Base-by-base conservation (phyloP, 1,140 invertebrate species). In the Diabrotica undecimpunctata region DNA sequence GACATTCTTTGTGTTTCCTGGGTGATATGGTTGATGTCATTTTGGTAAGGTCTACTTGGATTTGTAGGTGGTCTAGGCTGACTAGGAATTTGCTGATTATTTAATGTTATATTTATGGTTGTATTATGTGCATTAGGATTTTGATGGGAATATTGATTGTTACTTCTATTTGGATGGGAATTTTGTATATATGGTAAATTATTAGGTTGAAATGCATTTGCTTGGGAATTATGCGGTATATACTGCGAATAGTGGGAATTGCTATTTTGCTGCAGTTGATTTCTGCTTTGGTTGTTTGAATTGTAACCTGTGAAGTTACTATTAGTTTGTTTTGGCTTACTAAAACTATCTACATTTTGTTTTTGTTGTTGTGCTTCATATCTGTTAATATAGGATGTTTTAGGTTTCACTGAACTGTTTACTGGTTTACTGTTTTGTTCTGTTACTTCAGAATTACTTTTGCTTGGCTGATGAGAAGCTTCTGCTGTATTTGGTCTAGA, bases 1-100 rank as follows among this genome's bases (percentile, higher is more conserved):
- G 73, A 70, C 62, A 75, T 70, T 68, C 67, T 75, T n/a, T 54
- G 56, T 0, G 72, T 12, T 61, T 66, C 67, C 54, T 68, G 64
- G 13, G 65, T 56, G 12, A 74, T 6, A 55, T 68, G 59, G 61
- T 72, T 62, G 53, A 72, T 53, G 51, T 64, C 53, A 38, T 57
- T 57, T 57, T 36, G 55, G 8, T 46, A 10, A 10, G 8, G 41
- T 6, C 41, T 46, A 46, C n/a, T 10, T n/a, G n/a, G 8, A 46
- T 46, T 46, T 10, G 41, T 46, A 10, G 41, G 6, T n/a, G n/a
- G 8, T 46, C 8, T 10, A 8, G 8, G 8, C n/a, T 46, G 41
- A 46, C 4, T 46, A 46, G 41, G 41, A n/a, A 46, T 46, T 10
- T 8, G 8, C n/a, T 46, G 8, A 46, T 8, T 8, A 25, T 25